Evolutionary conservation across 2,888 invertebrate species (phyloP).

Genomic region (Cataglyphis livida): DNA sequence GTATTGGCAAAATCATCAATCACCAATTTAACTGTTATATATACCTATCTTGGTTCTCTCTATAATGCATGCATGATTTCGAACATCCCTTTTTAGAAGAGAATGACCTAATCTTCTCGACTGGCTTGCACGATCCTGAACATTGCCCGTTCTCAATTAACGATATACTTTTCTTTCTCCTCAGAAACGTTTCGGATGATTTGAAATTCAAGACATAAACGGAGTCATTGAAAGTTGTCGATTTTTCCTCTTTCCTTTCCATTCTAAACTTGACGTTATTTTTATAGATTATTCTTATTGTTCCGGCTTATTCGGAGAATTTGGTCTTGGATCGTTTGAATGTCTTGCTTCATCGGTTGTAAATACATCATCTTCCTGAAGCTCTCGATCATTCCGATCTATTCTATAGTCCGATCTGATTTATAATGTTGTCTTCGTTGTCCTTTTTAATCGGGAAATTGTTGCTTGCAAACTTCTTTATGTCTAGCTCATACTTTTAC

Average conservation of each 20-base stretch:
- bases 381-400: neutral
- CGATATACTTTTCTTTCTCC: neutral
- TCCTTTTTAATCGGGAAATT: neutral
- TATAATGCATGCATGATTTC: slow-evolving; percentile 48
- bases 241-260: neutral
- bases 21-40: neutral
- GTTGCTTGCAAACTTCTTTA: neutral
- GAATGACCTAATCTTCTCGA: neutral
- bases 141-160: neutral
- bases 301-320: neutral
- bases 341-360: neutral
- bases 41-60: slow-evolving; percentile 9
- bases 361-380: neutral
- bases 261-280: neutral
- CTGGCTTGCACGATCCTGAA: neutral
- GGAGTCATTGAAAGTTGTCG: neutral
- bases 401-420: neutral
- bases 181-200: neutral
- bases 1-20: neutral
- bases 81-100: slow-evolving; percentile 51
- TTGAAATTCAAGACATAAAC: neutral
- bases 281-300: neutral
- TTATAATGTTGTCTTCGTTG: neutral
- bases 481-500: neutral
- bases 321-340: neutral